Percentiles rank a stretch among this genome's conserved stretches.
Conservation (phyloP, 2,797 vertebrate species). For the Falco columbarius region DNA sequence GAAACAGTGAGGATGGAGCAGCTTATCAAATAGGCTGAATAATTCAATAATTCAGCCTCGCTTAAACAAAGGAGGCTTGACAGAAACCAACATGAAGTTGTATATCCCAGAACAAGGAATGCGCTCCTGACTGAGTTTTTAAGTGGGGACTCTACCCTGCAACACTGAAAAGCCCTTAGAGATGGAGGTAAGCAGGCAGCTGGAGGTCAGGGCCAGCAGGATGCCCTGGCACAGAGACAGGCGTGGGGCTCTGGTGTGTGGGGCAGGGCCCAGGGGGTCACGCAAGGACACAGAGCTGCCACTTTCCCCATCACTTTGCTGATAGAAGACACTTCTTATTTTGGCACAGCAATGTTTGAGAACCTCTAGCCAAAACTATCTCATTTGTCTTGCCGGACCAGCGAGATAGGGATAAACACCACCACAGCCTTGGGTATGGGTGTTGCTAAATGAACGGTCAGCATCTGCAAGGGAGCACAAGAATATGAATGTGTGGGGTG, state of each 20-base stretch:
- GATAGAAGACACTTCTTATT: not conserved
- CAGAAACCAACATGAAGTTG: not conserved
- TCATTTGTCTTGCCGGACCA: not conserved
- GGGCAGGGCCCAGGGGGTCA: not conserved
- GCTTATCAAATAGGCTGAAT: not conserved
- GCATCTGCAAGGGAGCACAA: not conserved
- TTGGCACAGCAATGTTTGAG: not conserved
- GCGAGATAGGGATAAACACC: not conserved
- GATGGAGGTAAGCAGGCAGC: not conserved
- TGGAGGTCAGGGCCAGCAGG: not conserved
- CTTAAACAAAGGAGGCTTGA: not conserved
- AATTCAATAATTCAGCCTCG: not conserved
- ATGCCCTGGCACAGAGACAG: not conserved
- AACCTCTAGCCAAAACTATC: not conserved
- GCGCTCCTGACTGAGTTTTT: not conserved
- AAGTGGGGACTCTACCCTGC: not conserved
- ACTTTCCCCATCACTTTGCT: not conserved
- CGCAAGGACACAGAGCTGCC: not conserved
- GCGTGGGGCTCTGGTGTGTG: fast-evolving
- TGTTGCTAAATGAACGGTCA: not conserved
- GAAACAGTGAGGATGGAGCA: not conserved
- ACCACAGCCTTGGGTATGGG: not conserved
- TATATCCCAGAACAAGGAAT: not conserved
- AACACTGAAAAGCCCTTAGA: not conserved
- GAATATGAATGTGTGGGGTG: not conserved